A percentile compares a stretch with the other conserved stretches of the same genome.
Conservation (phyloP, 2,113 vertebrate species). For the Bungarus multicinctus region DNA sequence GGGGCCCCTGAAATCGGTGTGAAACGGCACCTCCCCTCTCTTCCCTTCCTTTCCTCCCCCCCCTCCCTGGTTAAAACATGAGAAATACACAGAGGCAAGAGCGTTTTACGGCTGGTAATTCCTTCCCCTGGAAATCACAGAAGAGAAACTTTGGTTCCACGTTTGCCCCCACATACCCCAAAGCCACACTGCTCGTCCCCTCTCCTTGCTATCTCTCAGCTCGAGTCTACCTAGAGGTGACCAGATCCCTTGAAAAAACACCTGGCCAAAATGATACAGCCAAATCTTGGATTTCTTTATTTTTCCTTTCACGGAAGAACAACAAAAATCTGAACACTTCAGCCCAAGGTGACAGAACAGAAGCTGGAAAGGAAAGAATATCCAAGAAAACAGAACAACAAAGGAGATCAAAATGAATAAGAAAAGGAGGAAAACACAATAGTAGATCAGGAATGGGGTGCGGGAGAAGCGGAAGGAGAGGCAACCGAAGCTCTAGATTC, state of each 20-base stretch:
- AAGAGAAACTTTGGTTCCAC: conserved; percentile 25
- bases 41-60: neutral
- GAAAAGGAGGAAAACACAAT: neutral
- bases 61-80: neutral
- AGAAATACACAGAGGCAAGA: conserved; percentile 18
- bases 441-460: neutral
- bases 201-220: neutral
- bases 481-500: neutral
- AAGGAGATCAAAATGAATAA: neutral
- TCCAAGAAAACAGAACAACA: conserved; percentile 26
- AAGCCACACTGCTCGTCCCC: neutral
- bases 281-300: neutral
- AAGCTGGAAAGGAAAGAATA: neutral
- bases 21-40: conserved; percentile 13
- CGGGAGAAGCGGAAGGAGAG: too few species aligned
- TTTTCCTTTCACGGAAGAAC: neutral
- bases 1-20: conserved; percentile 4
- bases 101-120: conserved; percentile 7
- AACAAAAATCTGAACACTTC: neutral
- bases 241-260: neutral
- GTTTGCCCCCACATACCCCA: neutral
- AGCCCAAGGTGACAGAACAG: neutral
- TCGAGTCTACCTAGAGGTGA: neutral
- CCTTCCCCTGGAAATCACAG: conserved; percentile 18
- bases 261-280: neutral